A percentile compares a stretch with the other conserved stretches of the same genome.
phyloP scores from a whole-genome alignment of 2,888 invertebrate genomes.

The Deroplatys truncata region DNA sequence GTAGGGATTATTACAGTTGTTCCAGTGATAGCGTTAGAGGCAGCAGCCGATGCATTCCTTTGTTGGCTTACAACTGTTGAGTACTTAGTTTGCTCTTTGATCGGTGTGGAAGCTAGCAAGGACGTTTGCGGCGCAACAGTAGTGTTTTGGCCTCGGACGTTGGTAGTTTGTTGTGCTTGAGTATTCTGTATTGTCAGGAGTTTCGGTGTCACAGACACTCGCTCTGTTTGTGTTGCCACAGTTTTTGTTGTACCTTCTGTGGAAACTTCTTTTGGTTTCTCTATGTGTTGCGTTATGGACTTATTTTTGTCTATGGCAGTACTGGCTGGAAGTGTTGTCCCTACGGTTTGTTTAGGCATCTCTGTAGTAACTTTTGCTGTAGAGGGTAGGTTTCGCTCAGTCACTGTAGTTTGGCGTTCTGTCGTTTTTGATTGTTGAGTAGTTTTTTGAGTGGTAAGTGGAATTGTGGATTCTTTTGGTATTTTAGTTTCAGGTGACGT shows the following conservation, averaged over 20 bases:
- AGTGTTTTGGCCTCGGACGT: too few relatives aligned
- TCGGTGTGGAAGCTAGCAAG: too few relatives aligned
- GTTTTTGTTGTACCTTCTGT: background rate
- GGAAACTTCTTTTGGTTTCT: too few relatives aligned
- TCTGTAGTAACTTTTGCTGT: background rate
- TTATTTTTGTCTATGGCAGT: background rate
- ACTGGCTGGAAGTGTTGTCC: background rate
- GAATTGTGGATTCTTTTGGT: too few relatives aligned
- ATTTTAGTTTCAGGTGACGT: background rate
- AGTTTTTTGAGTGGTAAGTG: background rate
- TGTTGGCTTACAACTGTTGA: too few relatives aligned
- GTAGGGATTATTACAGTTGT: background rate
- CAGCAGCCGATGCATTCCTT: too few relatives aligned
- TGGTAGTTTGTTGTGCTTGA: background rate
- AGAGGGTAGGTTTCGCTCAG: too few relatives aligned
- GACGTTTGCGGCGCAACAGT: too few relatives aligned
- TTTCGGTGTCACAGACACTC: too few relatives aligned
- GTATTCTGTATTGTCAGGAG: background rate
- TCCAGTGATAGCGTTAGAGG: background rate
- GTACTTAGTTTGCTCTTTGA: too few relatives aligned
- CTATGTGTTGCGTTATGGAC: too few relatives aligned
- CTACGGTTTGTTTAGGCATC: background rate
- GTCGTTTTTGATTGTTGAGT: background rate
- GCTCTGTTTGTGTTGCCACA: too few relatives aligned
- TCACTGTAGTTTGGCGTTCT: background rate